These are phyloP conservation scores for Zalophus californianus DNA, from an alignment of 2,797 vertebrate species.

Conservation along the genomic window DNA sequence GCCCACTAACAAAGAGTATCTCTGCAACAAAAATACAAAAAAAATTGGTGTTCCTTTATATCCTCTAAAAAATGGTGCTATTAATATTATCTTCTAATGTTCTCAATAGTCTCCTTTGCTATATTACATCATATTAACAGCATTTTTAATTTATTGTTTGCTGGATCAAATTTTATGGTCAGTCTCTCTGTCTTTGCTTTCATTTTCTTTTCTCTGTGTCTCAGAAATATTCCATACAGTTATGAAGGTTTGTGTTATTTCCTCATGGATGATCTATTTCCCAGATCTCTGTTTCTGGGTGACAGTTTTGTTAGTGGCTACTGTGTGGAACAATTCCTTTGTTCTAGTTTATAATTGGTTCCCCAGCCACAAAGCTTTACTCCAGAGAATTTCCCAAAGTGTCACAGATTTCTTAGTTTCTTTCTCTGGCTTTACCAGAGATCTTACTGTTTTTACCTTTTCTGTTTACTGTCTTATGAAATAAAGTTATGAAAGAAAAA, in stretches of 20 bases:
- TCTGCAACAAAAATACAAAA: not conserved
- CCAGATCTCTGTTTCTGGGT: not conserved
- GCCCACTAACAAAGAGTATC: not conserved
- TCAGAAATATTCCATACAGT: not conserved
- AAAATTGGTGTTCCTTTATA: not conserved
- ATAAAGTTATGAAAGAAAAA: slow-evolving; percentile 62
- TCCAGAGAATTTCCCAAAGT: slow-evolving; percentile 33
- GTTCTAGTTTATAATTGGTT: slow-evolving; percentile 74
- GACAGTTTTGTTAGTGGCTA: slow-evolving; percentile 24
- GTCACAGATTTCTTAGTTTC: slow-evolving; percentile 16
- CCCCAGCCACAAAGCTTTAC: slow-evolving; percentile 10
- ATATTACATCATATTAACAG: not conserved
- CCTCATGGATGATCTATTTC: not conserved
- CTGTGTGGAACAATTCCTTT: not conserved
- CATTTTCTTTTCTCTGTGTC: slow-evolving; percentile 5
- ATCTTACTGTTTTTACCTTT: not conserved
- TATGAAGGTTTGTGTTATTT: not conserved
- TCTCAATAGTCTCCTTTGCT: not conserved
- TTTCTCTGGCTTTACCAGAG: not conserved
- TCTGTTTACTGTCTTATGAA: slow-evolving; percentile 27
- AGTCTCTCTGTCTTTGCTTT: not conserved
- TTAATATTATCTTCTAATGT: not conserved
- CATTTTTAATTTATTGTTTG: not conserved
- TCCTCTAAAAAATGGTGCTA: not conserved
- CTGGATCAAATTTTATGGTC: not conserved